These are phyloP conservation scores for Brachystomella parvula DNA, from an alignment of 1,140 invertebrate species.

Conservation along the genomic window DNA sequence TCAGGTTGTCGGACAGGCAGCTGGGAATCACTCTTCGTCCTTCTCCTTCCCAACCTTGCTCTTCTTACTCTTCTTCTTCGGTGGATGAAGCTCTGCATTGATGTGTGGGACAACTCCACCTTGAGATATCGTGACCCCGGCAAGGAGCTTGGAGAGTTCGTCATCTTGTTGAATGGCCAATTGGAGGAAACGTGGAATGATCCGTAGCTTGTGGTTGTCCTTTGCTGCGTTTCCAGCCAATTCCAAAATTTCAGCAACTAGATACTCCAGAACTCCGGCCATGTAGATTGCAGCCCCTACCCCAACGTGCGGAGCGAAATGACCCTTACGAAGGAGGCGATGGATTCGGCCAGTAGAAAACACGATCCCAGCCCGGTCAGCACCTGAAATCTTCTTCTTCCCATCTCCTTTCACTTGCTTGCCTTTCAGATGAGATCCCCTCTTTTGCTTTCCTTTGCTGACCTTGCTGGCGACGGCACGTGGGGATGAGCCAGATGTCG, in stretches of 20 bases:
- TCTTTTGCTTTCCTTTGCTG: too few species aligned
- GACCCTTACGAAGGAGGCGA: constrained; percentile 57
- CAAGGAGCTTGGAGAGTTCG: constrained; percentile 67
- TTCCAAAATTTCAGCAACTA: constrained; percentile 64
- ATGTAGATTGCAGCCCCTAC: constrained; percentile 62
- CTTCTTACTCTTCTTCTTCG: constrained; percentile 48
- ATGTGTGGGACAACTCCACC: constrained; percentile 75
- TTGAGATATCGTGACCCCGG: constrained; percentile 71
- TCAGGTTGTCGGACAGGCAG: too few species aligned
- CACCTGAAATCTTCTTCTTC: constrained; percentile 56
- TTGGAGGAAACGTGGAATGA: constrained; percentile 70
- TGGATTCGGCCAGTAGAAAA: constrained; percentile 64
- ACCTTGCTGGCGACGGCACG: too few species aligned
- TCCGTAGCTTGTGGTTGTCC: constrained; percentile 51
- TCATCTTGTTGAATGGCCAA: constrained; percentile 80
- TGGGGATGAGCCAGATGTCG: too few species aligned
- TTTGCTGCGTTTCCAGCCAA: constrained; percentile 69
- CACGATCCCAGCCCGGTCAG: constrained; percentile 56
- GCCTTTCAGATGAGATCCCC: too few species aligned
- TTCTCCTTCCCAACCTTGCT: too few species aligned
- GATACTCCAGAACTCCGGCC: constrained; percentile 52
- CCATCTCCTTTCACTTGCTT: not conserved
- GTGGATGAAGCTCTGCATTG: constrained; percentile 59
- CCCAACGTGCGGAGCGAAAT: constrained; percentile 61
- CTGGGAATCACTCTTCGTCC: too few species aligned